Conservation (phyloP, 2,113 vertebrate species). For the Melanocharis versteri region DNA sequence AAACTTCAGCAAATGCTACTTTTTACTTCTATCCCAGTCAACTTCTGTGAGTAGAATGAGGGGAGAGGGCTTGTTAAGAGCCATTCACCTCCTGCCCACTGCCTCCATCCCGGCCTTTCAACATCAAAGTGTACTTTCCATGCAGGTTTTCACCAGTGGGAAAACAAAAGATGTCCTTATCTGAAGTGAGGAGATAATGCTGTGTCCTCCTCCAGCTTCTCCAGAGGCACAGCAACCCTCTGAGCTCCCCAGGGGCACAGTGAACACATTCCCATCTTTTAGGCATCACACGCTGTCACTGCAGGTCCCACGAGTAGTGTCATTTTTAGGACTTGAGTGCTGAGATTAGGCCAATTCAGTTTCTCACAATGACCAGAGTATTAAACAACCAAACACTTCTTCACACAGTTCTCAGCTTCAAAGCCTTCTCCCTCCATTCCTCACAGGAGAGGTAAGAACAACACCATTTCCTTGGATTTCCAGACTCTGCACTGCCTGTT, state of each 20-base stretch:
- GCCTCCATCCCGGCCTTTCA: neutral
- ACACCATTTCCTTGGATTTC: neutral
- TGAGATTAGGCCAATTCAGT: neutral
- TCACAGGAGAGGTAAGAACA: neutral
- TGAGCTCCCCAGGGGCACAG: neutral
- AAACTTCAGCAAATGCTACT: neutral
- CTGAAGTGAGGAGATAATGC: neutral
- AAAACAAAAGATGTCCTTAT: neutral
- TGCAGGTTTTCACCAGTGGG: neutral
- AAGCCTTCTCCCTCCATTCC: neutral
- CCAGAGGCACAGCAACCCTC: neutral
- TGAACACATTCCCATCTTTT: neutral
- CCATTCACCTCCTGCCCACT: neutral
- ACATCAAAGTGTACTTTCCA: fast-evolving
- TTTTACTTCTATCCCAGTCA: neutral
- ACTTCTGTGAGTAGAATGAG: neutral
- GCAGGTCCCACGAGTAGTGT: neutral
- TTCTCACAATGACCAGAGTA: neutral
- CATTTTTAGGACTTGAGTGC: neutral
- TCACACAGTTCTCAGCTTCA: neutral
- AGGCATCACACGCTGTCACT: neutral
- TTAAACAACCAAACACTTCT: neutral
- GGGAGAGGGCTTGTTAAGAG: neutral
- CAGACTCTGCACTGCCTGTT: neutral
- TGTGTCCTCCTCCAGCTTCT: neutral